A percentile compares a stretch with the other conserved stretches of the same genome.
Conservation (phyloP, 64 coral and sea anemone species). For the Stichodactyla helianthus region DNA sequence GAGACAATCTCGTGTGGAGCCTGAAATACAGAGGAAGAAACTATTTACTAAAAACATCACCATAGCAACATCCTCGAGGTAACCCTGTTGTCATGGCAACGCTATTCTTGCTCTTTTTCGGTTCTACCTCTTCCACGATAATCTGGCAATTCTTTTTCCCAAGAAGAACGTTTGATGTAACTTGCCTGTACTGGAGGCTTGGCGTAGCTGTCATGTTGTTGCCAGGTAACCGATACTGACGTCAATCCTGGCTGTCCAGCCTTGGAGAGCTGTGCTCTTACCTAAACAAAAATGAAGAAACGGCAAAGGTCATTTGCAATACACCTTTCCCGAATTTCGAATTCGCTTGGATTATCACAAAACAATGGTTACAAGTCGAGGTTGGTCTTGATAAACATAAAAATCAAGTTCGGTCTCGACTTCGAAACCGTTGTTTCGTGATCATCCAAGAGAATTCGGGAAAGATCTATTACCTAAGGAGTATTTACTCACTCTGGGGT, state of each 20-base stretch:
- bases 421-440: too few species aligned
- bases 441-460: too few species aligned
- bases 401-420: too few species aligned
- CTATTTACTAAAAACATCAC: background rate
- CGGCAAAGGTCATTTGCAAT: background rate
- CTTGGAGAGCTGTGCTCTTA: slow-evolving; percentile 68
- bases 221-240: slow-evolving; percentile 92
- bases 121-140: background rate
- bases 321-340: too few species aligned
- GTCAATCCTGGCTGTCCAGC: slow-evolving; percentile 83
- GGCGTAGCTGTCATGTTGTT: slow-evolving; percentile 76
- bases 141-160: background rate
- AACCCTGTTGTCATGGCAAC: background rate
- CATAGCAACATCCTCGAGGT: background rate
- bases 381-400: too few species aligned
- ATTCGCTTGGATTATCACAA: too few species aligned
- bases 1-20: slow-evolving; percentile 88
- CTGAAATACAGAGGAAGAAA: background rate
- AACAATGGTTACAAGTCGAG: too few species aligned
- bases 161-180: background rate
- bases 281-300: slow-evolving; percentile 29
- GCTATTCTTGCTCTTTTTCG: background rate
- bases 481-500: too few species aligned
- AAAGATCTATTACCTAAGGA: too few species aligned
- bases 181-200: slow-evolving; percentile 55